phyloP scores from a whole-genome alignment of 1,140 invertebrate genomes.

The Coenobita brevimanus region DNA sequence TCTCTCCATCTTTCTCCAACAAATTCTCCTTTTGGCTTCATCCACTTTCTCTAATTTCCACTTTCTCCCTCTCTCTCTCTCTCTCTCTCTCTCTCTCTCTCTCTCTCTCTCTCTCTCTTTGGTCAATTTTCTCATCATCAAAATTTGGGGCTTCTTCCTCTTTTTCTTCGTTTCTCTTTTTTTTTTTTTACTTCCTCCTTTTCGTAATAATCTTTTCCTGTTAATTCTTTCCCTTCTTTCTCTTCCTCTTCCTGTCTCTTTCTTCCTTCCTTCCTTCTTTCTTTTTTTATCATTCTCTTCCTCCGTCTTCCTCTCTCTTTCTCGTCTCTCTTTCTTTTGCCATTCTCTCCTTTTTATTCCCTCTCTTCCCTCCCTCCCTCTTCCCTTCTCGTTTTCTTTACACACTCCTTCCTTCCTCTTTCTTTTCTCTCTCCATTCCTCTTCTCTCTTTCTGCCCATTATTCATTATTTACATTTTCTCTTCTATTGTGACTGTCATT shows the following conservation, averaged over 20 bases:
- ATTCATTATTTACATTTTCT: background rate
- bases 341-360: background rate
- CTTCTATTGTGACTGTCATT: background rate
- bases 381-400: background rate
- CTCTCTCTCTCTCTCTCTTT: background rate
- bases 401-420: background rate
- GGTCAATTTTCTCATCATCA: background rate
- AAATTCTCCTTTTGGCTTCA: too few species aligned
- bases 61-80: too few species aligned
- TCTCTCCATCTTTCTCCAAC: too few species aligned
- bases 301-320: background rate
- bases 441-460: background rate
- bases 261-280: background rate
- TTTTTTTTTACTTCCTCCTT: constrained; percentile 2
- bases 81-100: background rate
- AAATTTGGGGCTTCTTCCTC: background rate
- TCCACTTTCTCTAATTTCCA: too few species aligned
- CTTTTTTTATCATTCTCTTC: background rate
- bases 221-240: background rate
- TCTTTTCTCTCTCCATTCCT: background rate
- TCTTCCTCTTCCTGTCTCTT: background rate
- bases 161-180: background rate
- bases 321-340: background rate
- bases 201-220: background rate
- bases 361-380: background rate